Evolutionary conservation across 1,140 invertebrate genomes (phyloP).

Genomic region (Parapsyche elsis): DNA sequence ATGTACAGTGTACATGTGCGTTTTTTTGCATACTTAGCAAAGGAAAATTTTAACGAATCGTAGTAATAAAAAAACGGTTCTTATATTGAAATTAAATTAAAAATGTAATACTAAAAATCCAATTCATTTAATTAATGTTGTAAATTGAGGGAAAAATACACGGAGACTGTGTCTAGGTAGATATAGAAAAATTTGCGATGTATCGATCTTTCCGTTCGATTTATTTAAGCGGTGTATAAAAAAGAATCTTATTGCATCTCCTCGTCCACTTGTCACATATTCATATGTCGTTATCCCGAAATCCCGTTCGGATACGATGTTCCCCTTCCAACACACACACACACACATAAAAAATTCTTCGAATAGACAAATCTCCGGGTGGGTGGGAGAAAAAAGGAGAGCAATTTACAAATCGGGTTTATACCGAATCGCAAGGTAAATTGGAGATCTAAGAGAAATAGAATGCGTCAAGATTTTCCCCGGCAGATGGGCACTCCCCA

Average conservation of each 20-base stretch:
- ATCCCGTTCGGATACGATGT: background rate
- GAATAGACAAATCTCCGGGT: background rate
- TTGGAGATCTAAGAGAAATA: conserved; percentile 33
- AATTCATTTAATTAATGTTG: no score
- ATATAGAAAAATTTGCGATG: no score
- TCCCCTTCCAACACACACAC: background rate
- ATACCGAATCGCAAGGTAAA: conserved; percentile 30
- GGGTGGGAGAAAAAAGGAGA: conserved; percentile 2
- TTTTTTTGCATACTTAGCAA: no score
- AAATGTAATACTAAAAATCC: no score
- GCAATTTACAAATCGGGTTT: conserved; percentile 33
- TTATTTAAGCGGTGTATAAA: background rate
- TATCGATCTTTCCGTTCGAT: no score
- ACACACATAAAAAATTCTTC: background rate
- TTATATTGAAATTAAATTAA: no score
- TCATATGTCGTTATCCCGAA: conserved; percentile 21
- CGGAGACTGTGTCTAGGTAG: no score
- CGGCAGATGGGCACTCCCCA: conserved; percentile 27
- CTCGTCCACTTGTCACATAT: conserved; percentile 11
- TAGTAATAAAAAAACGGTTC: no score
- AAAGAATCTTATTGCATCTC: conserved; percentile 22
- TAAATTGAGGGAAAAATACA: no score
- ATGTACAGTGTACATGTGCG: no score
- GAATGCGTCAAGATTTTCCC: conserved; percentile 30
- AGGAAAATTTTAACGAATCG: no score